Conservation (phyloP, 1,140 invertebrate genomes). For the Ceratina japonica region DNA sequence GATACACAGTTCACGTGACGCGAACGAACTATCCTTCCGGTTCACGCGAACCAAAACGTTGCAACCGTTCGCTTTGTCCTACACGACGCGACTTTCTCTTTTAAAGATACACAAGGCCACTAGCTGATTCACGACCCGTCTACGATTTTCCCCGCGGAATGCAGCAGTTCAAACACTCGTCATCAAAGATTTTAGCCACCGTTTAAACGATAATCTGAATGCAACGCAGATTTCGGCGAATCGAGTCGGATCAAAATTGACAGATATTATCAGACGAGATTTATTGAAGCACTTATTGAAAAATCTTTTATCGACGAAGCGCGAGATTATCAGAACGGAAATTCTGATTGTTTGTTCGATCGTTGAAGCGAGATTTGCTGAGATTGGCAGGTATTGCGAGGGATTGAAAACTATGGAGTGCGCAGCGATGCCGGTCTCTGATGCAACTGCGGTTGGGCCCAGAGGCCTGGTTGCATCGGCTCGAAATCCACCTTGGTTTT, state of each 20-base stretch:
- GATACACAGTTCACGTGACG: background rate
- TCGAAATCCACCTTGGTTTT: conserved; percentile 23
- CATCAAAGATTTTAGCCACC: background rate
- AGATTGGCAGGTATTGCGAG: no score
- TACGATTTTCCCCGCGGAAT: background rate
- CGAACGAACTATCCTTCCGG: background rate
- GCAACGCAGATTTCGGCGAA: no score
- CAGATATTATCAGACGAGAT: no score
- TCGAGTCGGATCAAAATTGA: no score
- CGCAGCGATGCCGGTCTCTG: conserved; percentile 35
- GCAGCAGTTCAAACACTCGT: background rate
- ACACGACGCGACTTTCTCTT: conserved; percentile 21
- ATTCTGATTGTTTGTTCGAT: no score
- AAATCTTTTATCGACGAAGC: no score
- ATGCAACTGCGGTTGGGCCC: conserved; percentile 40
- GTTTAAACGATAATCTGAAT: no score
- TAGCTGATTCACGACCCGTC: background rate
- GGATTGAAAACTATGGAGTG: background rate
- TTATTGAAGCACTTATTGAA: no score
- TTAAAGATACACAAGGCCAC: background rate
- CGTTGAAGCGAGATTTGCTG: no score
- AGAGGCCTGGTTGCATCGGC: conserved; percentile 20
- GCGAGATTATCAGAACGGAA: no score
- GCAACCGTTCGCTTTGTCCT: background rate
- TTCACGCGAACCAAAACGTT: background rate